Percentiles rank a stretch among this genome's conserved stretches.
Conservation (phyloP, 1,140 invertebrate genomes). For the Drosophila paulistorum region DNA sequence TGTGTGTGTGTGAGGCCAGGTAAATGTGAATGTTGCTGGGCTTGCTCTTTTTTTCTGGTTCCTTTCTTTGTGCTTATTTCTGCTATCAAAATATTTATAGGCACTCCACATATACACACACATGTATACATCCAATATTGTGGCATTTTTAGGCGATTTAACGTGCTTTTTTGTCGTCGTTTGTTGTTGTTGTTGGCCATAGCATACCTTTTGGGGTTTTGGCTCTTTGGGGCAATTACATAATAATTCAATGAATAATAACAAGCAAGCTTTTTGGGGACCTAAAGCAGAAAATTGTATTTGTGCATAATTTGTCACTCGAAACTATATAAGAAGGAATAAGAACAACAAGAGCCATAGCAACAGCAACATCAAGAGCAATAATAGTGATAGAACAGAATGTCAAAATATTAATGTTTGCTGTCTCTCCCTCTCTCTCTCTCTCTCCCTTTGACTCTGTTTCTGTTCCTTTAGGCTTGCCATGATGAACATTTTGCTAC, state of each 20-base stretch:
- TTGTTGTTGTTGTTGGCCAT: background rate
- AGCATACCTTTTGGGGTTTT: constrained; percentile 22
- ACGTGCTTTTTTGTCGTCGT: constrained; percentile 29
- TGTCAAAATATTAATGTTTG: background rate
- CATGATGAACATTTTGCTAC: background rate
- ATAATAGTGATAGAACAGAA: constrained; percentile 1
- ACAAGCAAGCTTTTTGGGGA: constrained; percentile 38
- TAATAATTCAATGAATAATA: constrained; percentile 78
- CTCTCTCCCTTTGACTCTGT: too few species aligned
- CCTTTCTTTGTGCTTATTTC: constrained; percentile 33
- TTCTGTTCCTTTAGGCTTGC: background rate
- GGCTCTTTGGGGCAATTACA: constrained; percentile 60
- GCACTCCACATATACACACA: constrained; percentile 37
- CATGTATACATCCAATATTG: constrained; percentile 32
- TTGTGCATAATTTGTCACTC: constrained; percentile 42
- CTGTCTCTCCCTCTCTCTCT: too few species aligned
- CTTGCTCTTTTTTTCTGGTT: constrained; percentile 42
- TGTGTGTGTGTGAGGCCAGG: constrained; percentile 58
- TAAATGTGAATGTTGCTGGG: constrained; percentile 72
- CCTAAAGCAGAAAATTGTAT: background rate
- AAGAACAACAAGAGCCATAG: constrained; percentile 8
- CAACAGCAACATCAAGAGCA: constrained; percentile 5
- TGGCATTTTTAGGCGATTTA: constrained; percentile 59
- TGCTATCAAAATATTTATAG: constrained; percentile 74
- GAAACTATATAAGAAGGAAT: constrained; percentile 24